Base-by-base conservation (phyloP, 2,113 vertebrate genomes). In the Scophthalmus maximus region DNA sequence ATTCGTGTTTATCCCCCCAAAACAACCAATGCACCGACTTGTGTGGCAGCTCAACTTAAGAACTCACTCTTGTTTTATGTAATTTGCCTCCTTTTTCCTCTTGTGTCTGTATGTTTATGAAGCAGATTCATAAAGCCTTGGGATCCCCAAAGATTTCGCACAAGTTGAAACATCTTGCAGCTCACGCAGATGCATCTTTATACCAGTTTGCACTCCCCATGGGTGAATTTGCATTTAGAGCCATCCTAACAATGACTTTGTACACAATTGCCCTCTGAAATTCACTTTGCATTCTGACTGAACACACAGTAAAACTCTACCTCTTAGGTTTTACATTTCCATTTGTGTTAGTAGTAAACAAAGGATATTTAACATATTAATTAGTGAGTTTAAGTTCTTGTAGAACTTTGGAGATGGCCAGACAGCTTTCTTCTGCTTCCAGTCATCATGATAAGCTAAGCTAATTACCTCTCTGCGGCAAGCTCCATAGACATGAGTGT, bases 81-180 rank as follows among this genome's bases (percentile, higher is more conserved):
- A n/a, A n/a, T n/a, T n/a, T 38, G 36, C 14, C 14, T n/a, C 59
- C 47, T 23, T 40, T 6, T 6, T 47, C 12, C 4, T 26, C 4
- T 26, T 0, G 2, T 29, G 38, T 27, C n/a, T 49, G 40, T 40
- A 20, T 62, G 46, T 56, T 36, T 17, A 53, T 47, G 23, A 15
- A 46, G 22, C 47, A 9, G 44, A 47, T 47, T n/a, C 8, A 18
- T 15, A 11, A 12, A 57, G 32, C 59, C 51, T 51, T 20, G 11
- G 10, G 59, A 47, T 23, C n/a, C 63, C 12, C 26, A 15, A 6
- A 23, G n/a, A 58, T 50, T 17, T 26, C 15, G 20, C 23, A 3
- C 6, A 50, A 12, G 18, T 26, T 73, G 44, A 61, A 51, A 68
- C 58, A 63, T 36, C 51, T 64, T 12, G n/a, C n/a, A 3, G 5